Percentiles rank a stretch among this genome's conserved stretches.
These are phyloP conservation scores for Oscheius sp. DNA, from an alignment of 2,888 invertebrate species.

Conservation along the genomic window DNA sequence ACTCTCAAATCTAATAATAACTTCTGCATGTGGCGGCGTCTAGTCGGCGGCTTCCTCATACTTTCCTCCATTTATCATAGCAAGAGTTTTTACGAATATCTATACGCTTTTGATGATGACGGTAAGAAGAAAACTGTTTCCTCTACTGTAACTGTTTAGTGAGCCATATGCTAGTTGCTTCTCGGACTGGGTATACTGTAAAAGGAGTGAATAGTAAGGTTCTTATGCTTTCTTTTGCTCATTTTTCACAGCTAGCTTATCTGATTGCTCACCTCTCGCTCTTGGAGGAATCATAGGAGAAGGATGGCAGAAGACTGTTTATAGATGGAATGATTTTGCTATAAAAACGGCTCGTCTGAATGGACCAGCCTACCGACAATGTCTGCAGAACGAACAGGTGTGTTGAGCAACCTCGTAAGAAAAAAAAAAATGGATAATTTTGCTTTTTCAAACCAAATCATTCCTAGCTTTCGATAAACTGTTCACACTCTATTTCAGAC, in stretches of 20 bases:
- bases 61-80: slow-evolving; percentile 1
- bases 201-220: background rate
- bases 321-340: background rate
- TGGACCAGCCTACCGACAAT: slow-evolving; percentile 18
- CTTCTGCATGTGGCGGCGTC: slow-evolving; percentile 7
- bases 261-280: background rate
- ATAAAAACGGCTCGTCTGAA: background rate
- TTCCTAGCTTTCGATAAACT: no score
- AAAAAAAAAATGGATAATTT: no score
- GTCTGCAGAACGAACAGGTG: background rate
- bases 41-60: slow-evolving; percentile 2
- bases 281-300: slow-evolving; percentile 3
- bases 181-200: background rate
- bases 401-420: no score
- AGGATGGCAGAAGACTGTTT: slow-evolving; percentile 29
- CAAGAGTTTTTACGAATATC: background rate
- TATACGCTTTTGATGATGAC: background rate
- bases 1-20: slow-evolving; percentile 13
- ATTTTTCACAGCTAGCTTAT: background rate
- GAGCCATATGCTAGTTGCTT: background rate
- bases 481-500: background rate
- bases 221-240: background rate
- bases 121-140: background rate
- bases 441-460: no score
- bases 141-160: background rate